These are phyloP conservation scores for Lordiphosa clarofinis DNA, from an alignment of 1,140 invertebrate species.

Conservation along the genomic window DNA sequence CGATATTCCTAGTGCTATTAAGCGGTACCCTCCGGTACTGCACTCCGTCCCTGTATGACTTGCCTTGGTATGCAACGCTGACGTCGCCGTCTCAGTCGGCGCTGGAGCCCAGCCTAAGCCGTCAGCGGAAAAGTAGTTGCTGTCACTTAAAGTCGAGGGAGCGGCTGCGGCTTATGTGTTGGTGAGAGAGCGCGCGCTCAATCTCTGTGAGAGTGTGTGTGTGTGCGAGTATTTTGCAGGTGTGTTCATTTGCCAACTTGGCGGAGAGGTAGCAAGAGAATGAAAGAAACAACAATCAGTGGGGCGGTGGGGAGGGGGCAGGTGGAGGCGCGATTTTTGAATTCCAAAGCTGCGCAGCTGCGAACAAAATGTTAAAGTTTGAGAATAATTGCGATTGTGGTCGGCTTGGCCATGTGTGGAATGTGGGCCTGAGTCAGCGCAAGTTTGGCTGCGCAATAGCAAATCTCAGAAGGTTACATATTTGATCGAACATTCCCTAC, in stretches of 20 bases:
- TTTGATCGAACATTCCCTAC: constrained; percentile 12
- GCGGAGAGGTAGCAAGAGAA: background rate
- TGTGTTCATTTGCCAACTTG: constrained; percentile 41
- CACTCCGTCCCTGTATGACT: constrained; percentile 11
- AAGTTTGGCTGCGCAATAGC: constrained; percentile 59
- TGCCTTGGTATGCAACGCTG: constrained; percentile 42
- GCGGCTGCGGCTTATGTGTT: constrained; percentile 35
- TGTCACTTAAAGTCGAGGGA: constrained; percentile 69
- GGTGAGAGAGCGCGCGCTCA: constrained; percentile 8
- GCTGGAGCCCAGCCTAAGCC: constrained; percentile 56
- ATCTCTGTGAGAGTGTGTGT: constrained; percentile 6
- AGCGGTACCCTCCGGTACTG: background rate
- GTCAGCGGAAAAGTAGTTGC: constrained; percentile 50
- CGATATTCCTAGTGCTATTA: no score
- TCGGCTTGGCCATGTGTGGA: constrained; percentile 33
- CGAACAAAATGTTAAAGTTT: constrained; percentile 72
- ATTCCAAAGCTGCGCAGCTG: constrained; percentile 64
- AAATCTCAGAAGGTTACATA: constrained; percentile 13
- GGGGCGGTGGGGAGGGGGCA: constrained; percentile 2
- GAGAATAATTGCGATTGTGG: constrained; percentile 64
- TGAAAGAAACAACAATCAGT: no score
- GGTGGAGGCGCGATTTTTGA: constrained; percentile 53
- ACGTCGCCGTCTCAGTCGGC: constrained; percentile 18
- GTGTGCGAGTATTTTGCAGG: constrained; percentile 30
- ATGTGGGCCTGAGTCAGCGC: constrained; percentile 23